Evolutionary conservation across 2,888 invertebrate species (phyloP), one percentile per base, ranked within the genome.

Genomic region (Trissolcus japonicus): DNA sequence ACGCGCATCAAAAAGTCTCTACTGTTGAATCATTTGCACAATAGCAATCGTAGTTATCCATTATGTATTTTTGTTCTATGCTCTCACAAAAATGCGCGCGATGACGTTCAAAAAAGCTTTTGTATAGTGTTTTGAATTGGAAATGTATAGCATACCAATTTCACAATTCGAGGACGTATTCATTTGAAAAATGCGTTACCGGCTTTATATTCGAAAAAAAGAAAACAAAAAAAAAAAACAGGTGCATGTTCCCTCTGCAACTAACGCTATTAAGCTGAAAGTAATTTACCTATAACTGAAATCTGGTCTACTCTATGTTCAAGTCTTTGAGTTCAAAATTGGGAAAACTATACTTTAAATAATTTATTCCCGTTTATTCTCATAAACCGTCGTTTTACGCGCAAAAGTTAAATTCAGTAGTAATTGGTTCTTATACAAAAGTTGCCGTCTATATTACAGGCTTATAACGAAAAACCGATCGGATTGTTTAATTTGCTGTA

Each of bases 41-140:
- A 21, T 19, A 19, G 11, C 51, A 53, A 53, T 25, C 21, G 35
- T 35, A 35, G 35, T 35, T 35, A 35, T 35, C 11, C 35, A 35
- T 35, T 35, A 35, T 35, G 35, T 46, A 16, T 46, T 46, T 16
- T 46, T 46, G 46, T 2, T 46, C 46, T 46, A 54, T 59, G 55
- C 69, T 60, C 48, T 54, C 55, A 48, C 57, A 60, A 68, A 21
- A 60, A 68, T 61, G 56, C 41, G 46, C 51, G 43, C 19, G 62
- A 62, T 62, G 57, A 57, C 62, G 51, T 56, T 41, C 41, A 62
- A 43, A 71, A 71, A 71, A 62, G 62, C 71, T 71, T 62, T 71
- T 57, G 62, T 62, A 56, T 51, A n/a, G 40, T 11, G 62, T 43
- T 56, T 53, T 57, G 59, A 71, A 59, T 63, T 57, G 51, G 19